Evolutionary conservation across 2,888 invertebrate species (phyloP), one percentile per base, ranked within the genome.

Genomic region (Leucania comma): DNA sequence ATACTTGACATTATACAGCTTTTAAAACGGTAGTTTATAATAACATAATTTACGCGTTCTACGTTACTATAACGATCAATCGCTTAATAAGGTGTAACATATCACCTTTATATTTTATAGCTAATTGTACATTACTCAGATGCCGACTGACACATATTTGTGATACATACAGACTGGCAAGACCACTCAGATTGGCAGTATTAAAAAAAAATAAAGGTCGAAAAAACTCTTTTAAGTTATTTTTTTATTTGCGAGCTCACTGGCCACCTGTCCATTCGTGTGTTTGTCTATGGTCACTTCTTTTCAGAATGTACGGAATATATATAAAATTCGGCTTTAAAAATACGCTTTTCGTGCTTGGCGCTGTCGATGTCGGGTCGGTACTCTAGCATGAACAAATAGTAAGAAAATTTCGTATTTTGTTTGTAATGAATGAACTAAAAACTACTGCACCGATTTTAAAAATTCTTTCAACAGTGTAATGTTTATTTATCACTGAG

Each of bases 21-120:
- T 48, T 65, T 17, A 54, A 77, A 46, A 81, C 61, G 58, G 56
- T 24, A 71, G 26, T 22, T 48, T 65, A 62, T 80, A 83, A 80
- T 80, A 71, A 80, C 83, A 81, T 81, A 73, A 81, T 81, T 71
- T 59, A 77, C 64, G 22, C 51, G 46, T 54, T 69, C 59, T 53
- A 54, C 74, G 50, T 35, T 38, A 24, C 20, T 57, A 14, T 68
- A 58, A 5, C 24, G 48, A 75, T 68, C 58, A 35, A 76, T 59
- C 35, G 58, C 86, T 85, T 75, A 77, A 83, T 87, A 87, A 68
- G 86, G 87, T 68, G 80, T 80, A 83, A 84, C 72, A 67, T 84
- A 84, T 85, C 82, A 75, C 75, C 70, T 67, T 64, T 54, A 2
- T 69, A 78, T 53, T 75, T 68, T 64, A 75, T 68, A 61, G 74